phyloP scores from a whole-genome alignment of 2,113 vertebrate genomes.

The Poecile atricapillus region DNA sequence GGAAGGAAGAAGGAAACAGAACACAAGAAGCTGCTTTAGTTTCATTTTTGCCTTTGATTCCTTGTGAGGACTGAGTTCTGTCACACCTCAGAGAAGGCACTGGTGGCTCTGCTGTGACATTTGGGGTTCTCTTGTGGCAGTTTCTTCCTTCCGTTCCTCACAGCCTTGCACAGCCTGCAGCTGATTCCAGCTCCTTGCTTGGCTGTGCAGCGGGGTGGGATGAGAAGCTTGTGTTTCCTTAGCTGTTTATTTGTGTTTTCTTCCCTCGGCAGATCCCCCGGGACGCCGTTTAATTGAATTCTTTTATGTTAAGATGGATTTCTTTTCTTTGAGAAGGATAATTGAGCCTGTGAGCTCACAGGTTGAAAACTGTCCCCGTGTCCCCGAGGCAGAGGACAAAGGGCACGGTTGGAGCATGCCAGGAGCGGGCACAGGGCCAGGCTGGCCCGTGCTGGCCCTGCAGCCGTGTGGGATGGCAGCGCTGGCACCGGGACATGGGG shows the following conservation, averaged over 20 bases:
- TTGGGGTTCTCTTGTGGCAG: background rate
- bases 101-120: background rate
- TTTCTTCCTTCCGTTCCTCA: background rate
- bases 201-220: background rate
- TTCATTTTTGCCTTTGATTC: background rate
- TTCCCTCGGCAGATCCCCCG: background rate
- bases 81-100: background rate
- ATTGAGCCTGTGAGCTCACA: background rate
- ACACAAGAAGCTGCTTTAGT: background rate
- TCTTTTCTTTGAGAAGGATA: background rate
- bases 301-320: background rate
- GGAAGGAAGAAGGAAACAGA: background rate
- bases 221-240: background rate
- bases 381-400: background rate
- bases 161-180: background rate
- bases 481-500: background rate
- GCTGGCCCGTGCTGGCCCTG: background rate
- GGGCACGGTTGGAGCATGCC: background rate
- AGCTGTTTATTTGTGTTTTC: background rate
- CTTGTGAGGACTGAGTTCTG: background rate
- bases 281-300: background rate
- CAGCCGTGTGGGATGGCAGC: background rate
- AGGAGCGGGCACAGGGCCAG: fast-evolving
- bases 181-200: background rate
- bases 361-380: background rate